Conservation (phyloP, 2,888 invertebrate species). For the Aleiodes alternator region DNA sequence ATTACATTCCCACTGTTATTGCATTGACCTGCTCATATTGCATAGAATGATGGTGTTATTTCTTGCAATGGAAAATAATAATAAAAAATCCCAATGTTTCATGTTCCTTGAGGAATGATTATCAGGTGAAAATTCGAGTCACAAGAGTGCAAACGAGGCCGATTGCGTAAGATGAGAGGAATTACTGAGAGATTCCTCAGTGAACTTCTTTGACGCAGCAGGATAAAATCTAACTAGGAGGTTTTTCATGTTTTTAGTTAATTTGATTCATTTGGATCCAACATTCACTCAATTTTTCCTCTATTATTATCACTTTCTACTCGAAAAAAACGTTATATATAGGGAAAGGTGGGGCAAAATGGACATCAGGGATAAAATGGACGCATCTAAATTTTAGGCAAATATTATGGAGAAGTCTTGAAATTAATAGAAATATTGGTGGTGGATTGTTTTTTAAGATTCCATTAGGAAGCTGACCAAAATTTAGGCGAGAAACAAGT, state of each 20-base stretch:
- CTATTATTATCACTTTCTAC: too few species aligned
- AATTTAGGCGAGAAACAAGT: too few species aligned
- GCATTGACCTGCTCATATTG: not conserved
- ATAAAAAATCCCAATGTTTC: not conserved
- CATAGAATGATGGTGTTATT: not conserved
- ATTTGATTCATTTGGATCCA: not conserved
- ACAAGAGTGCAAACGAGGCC: constrained; percentile 57
- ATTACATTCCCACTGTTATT: constrained; percentile 13
- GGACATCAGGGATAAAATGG: too few species aligned
- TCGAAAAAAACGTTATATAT: too few species aligned
- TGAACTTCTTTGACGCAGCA: constrained; percentile 9
- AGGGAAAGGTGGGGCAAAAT: too few species aligned
- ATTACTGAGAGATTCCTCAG: constrained; percentile 16
- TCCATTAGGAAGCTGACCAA: too few species aligned
- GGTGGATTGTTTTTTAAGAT: too few species aligned
- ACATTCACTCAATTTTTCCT: not conserved
- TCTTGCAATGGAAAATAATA: not conserved
- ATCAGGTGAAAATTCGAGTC: constrained; percentile 55
- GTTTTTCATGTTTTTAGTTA: not conserved
- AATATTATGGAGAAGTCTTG: too few species aligned
- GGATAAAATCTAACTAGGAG: not conserved
- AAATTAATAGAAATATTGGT: too few species aligned
- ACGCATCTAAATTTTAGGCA: too few species aligned
- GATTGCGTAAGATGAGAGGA: constrained; percentile 57
- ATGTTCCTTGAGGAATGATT: constrained; percentile 40